Evolutionary conservation across 2,888 invertebrate species (phyloP).

Genomic region (Callinectes sapidus): DNA sequence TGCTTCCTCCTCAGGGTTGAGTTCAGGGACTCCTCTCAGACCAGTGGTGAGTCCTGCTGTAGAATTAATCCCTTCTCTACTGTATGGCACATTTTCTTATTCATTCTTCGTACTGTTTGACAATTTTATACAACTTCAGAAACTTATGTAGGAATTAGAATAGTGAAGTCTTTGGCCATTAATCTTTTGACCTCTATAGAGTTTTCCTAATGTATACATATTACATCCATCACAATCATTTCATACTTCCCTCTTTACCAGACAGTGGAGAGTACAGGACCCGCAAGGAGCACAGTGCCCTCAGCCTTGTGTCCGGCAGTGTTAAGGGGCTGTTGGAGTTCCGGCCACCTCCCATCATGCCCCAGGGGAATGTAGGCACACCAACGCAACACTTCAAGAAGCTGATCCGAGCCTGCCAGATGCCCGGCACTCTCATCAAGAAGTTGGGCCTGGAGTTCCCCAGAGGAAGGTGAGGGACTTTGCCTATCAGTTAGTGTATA

Average conservation of each 20-base stretch:
- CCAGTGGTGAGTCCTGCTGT: not conserved
- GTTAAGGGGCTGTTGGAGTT: constrained; percentile 74
- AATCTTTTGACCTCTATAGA: too few species aligned
- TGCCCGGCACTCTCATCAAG: constrained; percentile 77
- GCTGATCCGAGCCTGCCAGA: constrained; percentile 77
- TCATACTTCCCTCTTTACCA: not conserved
- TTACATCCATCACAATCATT: too few species aligned
- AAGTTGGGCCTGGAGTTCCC: constrained; percentile 76
- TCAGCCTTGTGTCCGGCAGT: constrained; percentile 7
- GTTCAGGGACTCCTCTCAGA: constrained; percentile 55
- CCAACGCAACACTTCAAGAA: constrained; percentile 77
- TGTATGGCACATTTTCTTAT: too few species aligned
- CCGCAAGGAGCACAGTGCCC: not conserved
- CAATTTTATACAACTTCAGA: too few species aligned
- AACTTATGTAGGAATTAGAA: too few species aligned
- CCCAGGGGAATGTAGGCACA: constrained; percentile 80
- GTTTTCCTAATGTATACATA: too few species aligned
- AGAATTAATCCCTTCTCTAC: too few species aligned
- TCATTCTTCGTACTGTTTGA: too few species aligned
- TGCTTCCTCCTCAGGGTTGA: constrained; percentile 51
- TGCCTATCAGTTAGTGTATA: too few species aligned
- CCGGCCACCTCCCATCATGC: constrained; percentile 76
- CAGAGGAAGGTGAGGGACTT: constrained; percentile 24
- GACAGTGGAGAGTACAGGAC: constrained; percentile 40
- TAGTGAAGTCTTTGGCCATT: too few species aligned